phyloP scores from a whole-genome alignment of 2,113 vertebrate genomes.

The Marmota monax region DNA sequence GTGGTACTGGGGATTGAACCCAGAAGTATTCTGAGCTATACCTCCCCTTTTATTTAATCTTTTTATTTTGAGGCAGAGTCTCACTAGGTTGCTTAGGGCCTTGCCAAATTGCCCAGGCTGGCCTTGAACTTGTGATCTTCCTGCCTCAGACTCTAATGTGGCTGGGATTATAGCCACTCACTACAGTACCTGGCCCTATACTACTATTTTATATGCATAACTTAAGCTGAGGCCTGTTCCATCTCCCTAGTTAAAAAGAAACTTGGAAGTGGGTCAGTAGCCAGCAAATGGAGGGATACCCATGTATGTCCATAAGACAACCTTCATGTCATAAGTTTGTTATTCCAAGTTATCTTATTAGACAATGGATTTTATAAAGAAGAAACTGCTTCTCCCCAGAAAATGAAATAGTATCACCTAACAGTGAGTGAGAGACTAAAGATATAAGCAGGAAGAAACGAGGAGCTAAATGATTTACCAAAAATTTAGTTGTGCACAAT shows the following conservation, averaged over 20 bases:
- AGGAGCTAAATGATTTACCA: background rate
- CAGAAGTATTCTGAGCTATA: too few relatives aligned
- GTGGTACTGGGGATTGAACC: too few relatives aligned
- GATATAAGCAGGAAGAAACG: background rate
- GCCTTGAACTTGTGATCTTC: too few relatives aligned
- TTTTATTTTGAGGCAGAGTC: too few relatives aligned
- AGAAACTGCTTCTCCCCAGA: background rate
- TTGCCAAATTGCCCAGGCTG: too few relatives aligned
- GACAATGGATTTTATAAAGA: background rate
- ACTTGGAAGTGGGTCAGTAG: background rate
- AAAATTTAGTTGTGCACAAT: background rate
- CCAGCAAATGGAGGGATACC: background rate
- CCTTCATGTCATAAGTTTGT: background rate
- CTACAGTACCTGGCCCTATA: too few relatives aligned
- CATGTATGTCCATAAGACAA: background rate
- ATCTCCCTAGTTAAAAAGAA: background rate
- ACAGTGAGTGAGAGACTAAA: background rate
- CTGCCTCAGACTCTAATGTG: too few relatives aligned
- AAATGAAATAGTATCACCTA: background rate
- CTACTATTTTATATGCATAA: background rate
- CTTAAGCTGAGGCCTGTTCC: background rate
- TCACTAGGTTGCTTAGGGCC: too few relatives aligned
- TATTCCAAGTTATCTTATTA: conserved; percentile 8
- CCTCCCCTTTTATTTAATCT: too few relatives aligned
- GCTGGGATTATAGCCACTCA: too few relatives aligned